These are phyloP conservation scores for Coptotermes formosanus DNA, from an alignment of 1,140 invertebrate species.

Conservation along the genomic window DNA sequence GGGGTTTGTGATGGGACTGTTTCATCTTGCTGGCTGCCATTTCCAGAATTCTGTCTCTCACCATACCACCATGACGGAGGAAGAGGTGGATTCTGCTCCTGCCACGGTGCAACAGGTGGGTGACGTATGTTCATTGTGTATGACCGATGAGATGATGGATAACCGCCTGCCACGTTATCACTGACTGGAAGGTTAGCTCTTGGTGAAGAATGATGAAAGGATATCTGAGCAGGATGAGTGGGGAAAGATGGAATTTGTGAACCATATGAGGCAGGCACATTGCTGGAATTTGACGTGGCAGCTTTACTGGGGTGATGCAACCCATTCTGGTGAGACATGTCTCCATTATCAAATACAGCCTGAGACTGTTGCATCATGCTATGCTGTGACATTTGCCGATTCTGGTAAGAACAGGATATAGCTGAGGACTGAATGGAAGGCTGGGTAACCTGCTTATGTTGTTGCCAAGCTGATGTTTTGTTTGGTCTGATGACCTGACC, in stretches of 20 bases:
- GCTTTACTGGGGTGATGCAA: not conserved
- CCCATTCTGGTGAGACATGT: not conserved
- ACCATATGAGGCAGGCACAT: not conserved
- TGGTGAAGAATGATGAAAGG: not conserved
- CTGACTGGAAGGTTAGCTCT: not conserved
- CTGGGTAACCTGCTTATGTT: not conserved
- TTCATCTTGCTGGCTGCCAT: not conserved
- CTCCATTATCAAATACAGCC: not conserved
- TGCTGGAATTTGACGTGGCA: not conserved
- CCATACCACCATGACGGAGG: not conserved
- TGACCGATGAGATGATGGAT: not conserved
- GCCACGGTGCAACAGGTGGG: not conserved
- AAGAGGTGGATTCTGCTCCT: not conserved
- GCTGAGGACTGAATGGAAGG: not conserved
- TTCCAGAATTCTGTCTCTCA: not conserved
- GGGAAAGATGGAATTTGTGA: not conserved
- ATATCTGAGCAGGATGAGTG: not conserved
- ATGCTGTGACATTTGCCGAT: not conserved
- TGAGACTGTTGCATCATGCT: not conserved
- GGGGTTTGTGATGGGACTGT: not conserved
- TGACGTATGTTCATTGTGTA: slow-evolving; percentile 17
- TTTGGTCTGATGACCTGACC: slow-evolving; percentile 21
- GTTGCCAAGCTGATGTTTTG: slow-evolving; percentile 23
- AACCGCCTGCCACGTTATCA: not conserved
- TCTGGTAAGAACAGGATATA: not conserved